Base-by-base conservation (phyloP, 2,888 invertebrate genomes). In the Embidobia sp. region DNA sequence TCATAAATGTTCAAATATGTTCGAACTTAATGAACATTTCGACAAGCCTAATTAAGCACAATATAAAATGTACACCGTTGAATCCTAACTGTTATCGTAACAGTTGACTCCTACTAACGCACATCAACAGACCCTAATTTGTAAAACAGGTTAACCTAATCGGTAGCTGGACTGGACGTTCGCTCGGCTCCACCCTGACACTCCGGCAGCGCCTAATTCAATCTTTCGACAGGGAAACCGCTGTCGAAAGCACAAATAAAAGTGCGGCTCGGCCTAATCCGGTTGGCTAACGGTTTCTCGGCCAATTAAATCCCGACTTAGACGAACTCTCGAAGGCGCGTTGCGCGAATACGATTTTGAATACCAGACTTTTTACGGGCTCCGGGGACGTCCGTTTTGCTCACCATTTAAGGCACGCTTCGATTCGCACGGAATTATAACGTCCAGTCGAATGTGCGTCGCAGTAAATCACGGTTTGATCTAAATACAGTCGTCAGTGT, bases 401-500 rank as follows among this genome's bases (percentile, higher is more conserved):
- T n/a, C n/a, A n/a, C 69, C 69, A 35, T 69, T 57, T 69, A 76
- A 55, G 76, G 64, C 18, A 27, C 40, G 59, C 37, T 22, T 22
- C 22, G 22, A 3, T 22, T 70, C 42, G 59, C 44, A 33, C 33
- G 42, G 40, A 70, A 76, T 64, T 64, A 69, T 70, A 64, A 64
- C 59, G 51, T 64, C 53, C 51, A 40, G 6, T 22, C 44, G 48
- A 75, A 69, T 55, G 61, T 49, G 64, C 57, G 51, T 59, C 31
- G 57, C 57, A 33, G 70, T 76, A 70, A 76, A 76, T 76, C 76
- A 76, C 69, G 29, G 64, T 37, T 70, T 66, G 70, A 76, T 76
- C 70, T 70, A 70, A 76, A 76, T 70, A 76, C 70, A 76, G 76
- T 70, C 70, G 76, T 76, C 64, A 64, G 69, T 29, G 8, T 49